Base-by-base conservation (phyloP, 2,888 invertebrate genomes). In the Orthonevra nobilis region DNA sequence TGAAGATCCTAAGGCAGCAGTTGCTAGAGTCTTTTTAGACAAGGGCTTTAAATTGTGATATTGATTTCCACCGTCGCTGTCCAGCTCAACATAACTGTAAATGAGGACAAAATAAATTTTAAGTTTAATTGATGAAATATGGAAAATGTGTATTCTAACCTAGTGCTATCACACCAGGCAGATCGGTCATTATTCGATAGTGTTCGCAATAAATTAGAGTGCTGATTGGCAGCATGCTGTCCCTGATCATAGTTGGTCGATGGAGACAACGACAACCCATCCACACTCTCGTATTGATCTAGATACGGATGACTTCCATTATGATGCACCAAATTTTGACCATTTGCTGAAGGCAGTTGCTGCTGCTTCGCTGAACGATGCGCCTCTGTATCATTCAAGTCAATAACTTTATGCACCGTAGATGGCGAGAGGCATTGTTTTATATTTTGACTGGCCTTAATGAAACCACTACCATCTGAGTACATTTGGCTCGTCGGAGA, bases 371-470 rank as follows among this genome's bases (percentile, higher is more conserved):
- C 2, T n/a, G n/a, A n/a, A 2, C 58, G 52, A 23, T 68, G 72
- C 5, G 38, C n/a, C 2, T 61, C 66, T 2, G 56, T 23, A 15
- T 73, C 66, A 14, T 79, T 73, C 1, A 79, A 30, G 3, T 34
- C 54, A 5, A 68, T 30, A 15, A 72, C 42, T 26, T 42, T 79
- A 30, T 79, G 87, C 52, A 87, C 86, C 5, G 84, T 83, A 7
- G 85, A 72, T 0, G 87, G 88, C 5, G 87, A 87, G 0, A 87
- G 82, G 56, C 88, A 88, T 60, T 87, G 86, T 63, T 87, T 87
- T n/a, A 87, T 87, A 46, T 87, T 87, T 56, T 87, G 88, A 82
- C 87, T 87, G 72, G 87, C 87, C 74, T 87, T 87, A 4, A 87
- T 87, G 30, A 87, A 88, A 44, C 87, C 87, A 38, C 36, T 73